Evolutionary conservation across 2,888 invertebrate genomes (phyloP).

Genomic region (Drosophila koepferae): DNA sequence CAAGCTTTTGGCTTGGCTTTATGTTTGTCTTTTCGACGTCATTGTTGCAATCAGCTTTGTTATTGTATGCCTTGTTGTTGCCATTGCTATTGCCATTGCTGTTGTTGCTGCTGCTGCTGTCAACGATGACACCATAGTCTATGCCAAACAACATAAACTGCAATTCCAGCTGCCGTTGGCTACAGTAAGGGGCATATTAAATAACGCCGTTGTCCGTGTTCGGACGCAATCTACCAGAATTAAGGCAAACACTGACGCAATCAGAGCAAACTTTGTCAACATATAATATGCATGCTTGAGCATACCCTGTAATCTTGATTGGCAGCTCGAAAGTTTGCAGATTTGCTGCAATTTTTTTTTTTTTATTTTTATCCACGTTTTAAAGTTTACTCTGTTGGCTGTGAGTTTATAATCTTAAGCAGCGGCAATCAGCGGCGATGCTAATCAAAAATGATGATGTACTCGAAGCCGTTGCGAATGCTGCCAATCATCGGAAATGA

Average conservation of each 20-base stretch:
- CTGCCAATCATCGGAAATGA: slow-evolving; percentile 58
- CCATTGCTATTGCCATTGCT: slow-evolving; percentile 5
- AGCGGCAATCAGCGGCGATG: neutral
- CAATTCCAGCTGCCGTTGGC: slow-evolving; percentile 25
- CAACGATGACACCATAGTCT: slow-evolving; percentile 46
- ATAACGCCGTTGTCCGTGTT: slow-evolving; percentile 51
- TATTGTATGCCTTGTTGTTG: slow-evolving; percentile 35
- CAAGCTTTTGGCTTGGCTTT: slow-evolving; percentile 34
- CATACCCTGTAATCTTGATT: slow-evolving; percentile 5
- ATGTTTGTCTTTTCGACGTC: slow-evolving; percentile 41
- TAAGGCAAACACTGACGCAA: slow-evolving; percentile 22
- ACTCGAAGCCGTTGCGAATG: slow-evolving; percentile 22
- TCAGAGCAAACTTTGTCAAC: neutral
- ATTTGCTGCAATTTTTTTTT: too few species aligned
- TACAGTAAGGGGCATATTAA: slow-evolving; percentile 42
- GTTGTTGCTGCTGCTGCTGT: slow-evolving; percentile 27
- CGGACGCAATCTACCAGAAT: slow-evolving; percentile 51
- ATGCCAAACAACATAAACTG: slow-evolving; percentile 39
- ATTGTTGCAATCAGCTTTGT: slow-evolving; percentile 49
- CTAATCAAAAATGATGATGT: slow-evolving; percentile 21
- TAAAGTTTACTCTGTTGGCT: neutral
- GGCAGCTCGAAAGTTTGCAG: too few species aligned
- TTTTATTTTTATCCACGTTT: too few species aligned
- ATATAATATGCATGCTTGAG: neutral
- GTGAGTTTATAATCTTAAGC: slow-evolving; percentile 1